Conservation (phyloP, 2,888 invertebrate genomes). For the Drosophila picticornis region DNA sequence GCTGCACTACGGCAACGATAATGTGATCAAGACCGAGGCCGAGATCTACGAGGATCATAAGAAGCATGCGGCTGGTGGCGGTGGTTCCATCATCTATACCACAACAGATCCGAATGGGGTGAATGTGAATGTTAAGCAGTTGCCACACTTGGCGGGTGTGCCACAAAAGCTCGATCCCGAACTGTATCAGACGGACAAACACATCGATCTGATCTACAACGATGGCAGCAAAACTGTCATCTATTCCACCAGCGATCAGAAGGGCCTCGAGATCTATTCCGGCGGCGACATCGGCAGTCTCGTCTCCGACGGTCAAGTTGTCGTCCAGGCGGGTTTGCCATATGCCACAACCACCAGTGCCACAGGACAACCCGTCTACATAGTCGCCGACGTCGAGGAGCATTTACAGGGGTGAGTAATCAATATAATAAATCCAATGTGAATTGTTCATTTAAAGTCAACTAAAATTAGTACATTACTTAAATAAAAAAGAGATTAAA, state of each 20-base stretch:
- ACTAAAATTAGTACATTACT: background rate
- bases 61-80: conserved; percentile 73
- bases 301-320: conserved; percentile 85
- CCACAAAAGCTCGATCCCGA: conserved; percentile 83
- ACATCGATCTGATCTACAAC: conserved; percentile 93
- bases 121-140: conserved; percentile 85
- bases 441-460: background rate
- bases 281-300: conserved; percentile 84
- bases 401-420: conserved; percentile 84
- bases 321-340: conserved; percentile 85
- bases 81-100: conserved; percentile 85
- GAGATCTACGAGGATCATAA: conserved; percentile 84
- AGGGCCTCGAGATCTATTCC: conserved; percentile 90
- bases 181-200: conserved; percentile 86
- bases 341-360: conserved; percentile 83
- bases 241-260: conserved; percentile 92
- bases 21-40: conserved; percentile 83
- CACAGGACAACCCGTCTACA: conserved; percentile 85
- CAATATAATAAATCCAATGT: background rate
- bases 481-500: background rate
- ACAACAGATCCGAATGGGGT: conserved; percentile 82
- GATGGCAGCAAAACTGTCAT: conserved; percentile 94
- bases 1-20: conserved; percentile 83
- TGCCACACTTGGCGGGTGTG: conserved; percentile 83
- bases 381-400: conserved; percentile 84